A percentile compares a stretch with the other conserved stretches of the same genome.
phyloP scores from a whole-genome alignment of 1,140 invertebrate genomes.

The Heliconius eleuchia region DNA sequence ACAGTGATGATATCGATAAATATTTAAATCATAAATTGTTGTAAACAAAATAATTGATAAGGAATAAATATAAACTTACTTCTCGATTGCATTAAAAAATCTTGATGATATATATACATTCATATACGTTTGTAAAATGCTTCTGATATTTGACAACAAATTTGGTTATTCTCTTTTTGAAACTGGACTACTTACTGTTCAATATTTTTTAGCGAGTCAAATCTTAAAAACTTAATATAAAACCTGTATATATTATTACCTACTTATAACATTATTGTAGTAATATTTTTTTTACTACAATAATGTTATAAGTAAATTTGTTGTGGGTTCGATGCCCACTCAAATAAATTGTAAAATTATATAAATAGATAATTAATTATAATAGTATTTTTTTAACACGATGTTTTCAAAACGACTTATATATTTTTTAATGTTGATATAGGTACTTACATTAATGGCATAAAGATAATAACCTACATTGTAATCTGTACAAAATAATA shows the following conservation, averaged over 20 bases:
- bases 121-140: constrained; percentile 4
- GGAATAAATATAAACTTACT: background rate
- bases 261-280: background rate
- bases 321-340: no score
- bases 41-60: background rate
- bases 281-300: background rate
- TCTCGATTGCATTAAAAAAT: background rate
- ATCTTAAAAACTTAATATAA: background rate
- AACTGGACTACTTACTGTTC: constrained; percentile 7
- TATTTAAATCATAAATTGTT: background rate
- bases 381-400: no score
- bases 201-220: background rate
- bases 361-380: no score
- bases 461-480: no score
- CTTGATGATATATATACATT: background rate
- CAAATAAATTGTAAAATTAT: no score
- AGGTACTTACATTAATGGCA: no score
- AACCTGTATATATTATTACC: background rate
- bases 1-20: background rate
- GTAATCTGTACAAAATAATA: background rate
- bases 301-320: no score
- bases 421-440: no score
- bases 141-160: constrained; percentile 25
- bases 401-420: no score
- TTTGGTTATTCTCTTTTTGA: constrained; percentile 39